Evolutionary conservation across 1,140 invertebrate species (phyloP), one percentile per base, ranked within the genome.

Genomic region (Alviniconcha marisindica): DNA sequence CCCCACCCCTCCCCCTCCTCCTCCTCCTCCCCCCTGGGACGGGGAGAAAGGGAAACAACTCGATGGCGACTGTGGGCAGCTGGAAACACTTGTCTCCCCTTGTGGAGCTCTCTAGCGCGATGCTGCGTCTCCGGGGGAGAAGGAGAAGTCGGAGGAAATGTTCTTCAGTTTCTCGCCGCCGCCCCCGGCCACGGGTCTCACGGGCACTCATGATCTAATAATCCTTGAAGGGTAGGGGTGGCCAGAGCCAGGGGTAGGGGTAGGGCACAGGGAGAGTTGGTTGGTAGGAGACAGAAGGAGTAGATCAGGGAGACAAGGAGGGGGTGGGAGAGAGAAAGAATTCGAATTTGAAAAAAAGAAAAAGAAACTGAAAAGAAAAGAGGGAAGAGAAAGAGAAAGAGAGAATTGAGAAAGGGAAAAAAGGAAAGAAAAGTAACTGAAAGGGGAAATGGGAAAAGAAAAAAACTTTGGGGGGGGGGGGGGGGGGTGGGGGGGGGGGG

Each of bases 11-110:
- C 5, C 44, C 44, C 44, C 44, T 48, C 44, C 5, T 36, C 44
- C 73, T 40, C 73, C 31, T 40, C 18, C 44, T 10, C 36, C 44
- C 73, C 73, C 73, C 31, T 40, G 73, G 40, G 73, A 76, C 40
- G 73, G 69, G 73, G 73, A 44, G 14, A 40, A 76, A 76, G 73
- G 73, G 73, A 44, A 44, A 38, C 38, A 76, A 76, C 73, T 76
- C 73, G 31, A 38, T 42, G 73, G 73, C 73, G 73, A 76, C 73
- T 76, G 73, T 38, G 42, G 73, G 21, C 73, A 76, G 73, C 36
- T 76, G 73, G 73, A 76, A 76, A 40, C 73, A 76, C 73, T 76
- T 76, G 73, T 76, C 73, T 76, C 73, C 73, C 73, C 73, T 76
- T 44, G 40, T 76, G 40, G 73, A 76, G 73, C 73, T 76, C 73